Evolutionary conservation across 2,113 vertebrate genomes (phyloP).

Genomic region (Pangasianodon gigas): DNA sequence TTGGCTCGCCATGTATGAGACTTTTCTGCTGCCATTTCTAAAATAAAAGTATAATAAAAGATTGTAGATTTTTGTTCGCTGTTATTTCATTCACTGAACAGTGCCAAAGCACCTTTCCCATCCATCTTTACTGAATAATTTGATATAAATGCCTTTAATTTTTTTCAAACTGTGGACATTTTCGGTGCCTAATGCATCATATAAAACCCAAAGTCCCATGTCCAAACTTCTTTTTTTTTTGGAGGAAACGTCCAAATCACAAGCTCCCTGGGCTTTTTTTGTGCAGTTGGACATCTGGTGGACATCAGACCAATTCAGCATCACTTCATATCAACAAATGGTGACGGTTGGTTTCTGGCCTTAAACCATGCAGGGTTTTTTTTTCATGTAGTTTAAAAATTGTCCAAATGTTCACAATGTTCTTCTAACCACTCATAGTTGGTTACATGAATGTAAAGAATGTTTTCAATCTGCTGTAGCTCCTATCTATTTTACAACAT

Average conservation of each 20-base stretch:
- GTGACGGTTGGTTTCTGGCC: neutral
- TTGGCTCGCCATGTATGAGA: constrained; percentile 84
- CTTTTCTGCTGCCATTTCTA: constrained; percentile 84
- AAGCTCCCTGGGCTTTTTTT: neutral
- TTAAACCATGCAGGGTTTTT: neutral
- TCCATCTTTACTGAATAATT: neutral
- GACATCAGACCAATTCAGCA: neutral
- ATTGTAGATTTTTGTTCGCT: constrained; percentile 59
- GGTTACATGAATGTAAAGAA: no score
- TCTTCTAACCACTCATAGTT: no score
- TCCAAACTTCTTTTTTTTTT: neutral
- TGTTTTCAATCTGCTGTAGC: no score
- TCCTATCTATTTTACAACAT: no score
- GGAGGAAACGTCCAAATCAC: neutral
- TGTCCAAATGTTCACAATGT: no score
- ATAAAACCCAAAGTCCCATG: no score
- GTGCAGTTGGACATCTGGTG: neutral
- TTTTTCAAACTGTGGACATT: neutral
- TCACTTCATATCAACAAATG: neutral
- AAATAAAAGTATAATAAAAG: constrained; percentile 82
- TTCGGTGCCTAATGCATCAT: no score
- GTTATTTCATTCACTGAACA: neutral
- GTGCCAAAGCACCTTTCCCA: neutral
- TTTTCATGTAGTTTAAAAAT: no score
- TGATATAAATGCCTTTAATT: neutral